phyloP scores from a whole-genome alignment of 2,113 vertebrate genomes.

The Parotia lawesii region DNA sequence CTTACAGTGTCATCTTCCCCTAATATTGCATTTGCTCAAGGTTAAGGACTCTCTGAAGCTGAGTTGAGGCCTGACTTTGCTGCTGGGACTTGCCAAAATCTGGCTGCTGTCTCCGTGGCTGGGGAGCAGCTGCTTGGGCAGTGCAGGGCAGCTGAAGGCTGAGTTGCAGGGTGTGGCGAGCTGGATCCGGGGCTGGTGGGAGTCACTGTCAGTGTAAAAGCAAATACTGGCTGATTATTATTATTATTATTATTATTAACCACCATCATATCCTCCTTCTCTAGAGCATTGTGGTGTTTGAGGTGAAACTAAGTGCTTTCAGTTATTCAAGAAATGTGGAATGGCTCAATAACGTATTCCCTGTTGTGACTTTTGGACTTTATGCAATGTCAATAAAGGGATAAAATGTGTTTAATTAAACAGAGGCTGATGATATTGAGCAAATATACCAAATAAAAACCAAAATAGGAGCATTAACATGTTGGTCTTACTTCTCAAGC shows the following conservation, averaged over 20 bases:
- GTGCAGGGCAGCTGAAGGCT: background rate
- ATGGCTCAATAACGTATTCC: background rate
- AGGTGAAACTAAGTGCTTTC: slow-evolving; percentile 20
- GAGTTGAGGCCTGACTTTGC: background rate
- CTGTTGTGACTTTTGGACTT: slow-evolving; percentile 29
- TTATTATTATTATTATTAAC: background rate
- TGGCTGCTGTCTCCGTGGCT: background rate
- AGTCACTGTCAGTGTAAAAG: background rate
- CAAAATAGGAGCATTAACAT: background rate
- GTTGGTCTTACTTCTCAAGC: background rate
- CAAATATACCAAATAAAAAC: slow-evolving; percentile 13
- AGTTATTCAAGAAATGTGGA: background rate
- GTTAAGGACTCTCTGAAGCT: background rate
- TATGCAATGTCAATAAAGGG: background rate
- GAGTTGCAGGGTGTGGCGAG: background rate
- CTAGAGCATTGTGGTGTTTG: background rate
- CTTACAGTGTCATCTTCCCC: background rate
- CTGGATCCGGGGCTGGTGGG: background rate
- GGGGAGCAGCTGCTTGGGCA: background rate
- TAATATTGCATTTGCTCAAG: background rate
- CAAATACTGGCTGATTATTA: background rate
- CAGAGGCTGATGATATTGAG: slow-evolving; percentile 21
- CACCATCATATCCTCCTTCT: background rate
- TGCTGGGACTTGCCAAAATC: background rate
- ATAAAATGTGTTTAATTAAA: slow-evolving; percentile 57